Conservation (phyloP, 2,888 invertebrate species). For the Dinocampus coccinellae region DNA sequence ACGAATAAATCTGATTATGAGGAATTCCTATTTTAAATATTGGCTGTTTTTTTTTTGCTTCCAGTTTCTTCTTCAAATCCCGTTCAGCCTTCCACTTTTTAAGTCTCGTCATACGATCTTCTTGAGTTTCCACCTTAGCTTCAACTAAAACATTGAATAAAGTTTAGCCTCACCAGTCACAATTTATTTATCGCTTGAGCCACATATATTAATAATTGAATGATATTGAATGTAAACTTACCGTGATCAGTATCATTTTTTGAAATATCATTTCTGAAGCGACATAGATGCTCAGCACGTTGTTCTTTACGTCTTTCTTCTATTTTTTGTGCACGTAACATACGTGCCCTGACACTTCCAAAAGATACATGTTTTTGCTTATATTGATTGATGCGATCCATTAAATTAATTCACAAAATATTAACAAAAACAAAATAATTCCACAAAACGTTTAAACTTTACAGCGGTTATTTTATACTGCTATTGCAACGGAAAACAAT, state of each 20-base stretch:
- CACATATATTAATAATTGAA: background rate
- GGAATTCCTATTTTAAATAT: slow-evolving; percentile 59
- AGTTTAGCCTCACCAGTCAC: background rate
- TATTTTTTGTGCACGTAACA: slow-evolving; percentile 35
- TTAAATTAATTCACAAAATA: background rate
- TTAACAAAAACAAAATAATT: background rate
- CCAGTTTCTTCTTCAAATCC: slow-evolving; percentile 46
- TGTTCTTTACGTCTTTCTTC: slow-evolving; percentile 33
- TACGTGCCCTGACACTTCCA: slow-evolving; percentile 20
- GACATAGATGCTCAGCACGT: slow-evolving; percentile 36
- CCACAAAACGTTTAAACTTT: background rate
- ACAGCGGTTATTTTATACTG: background rate
- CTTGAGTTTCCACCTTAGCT: background rate
- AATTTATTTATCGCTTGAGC: background rate
- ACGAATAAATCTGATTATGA: slow-evolving; percentile 57
- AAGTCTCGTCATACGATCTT: slow-evolving; percentile 41
- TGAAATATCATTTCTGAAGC: slow-evolving; percentile 30
- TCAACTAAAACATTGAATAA: background rate
- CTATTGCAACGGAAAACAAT: background rate
- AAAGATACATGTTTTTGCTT: slow-evolving; percentile 37
- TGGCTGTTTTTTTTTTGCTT: slow-evolving; percentile 52
- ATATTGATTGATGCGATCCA: slow-evolving; percentile 31
- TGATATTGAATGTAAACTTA: slow-evolving; percentile 18
- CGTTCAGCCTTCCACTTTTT: slow-evolving; percentile 55
- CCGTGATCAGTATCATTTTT: slow-evolving; percentile 3